Conservation (phyloP, 2,797 vertebrate species). For the Lithobates sylvaticus region DNA sequence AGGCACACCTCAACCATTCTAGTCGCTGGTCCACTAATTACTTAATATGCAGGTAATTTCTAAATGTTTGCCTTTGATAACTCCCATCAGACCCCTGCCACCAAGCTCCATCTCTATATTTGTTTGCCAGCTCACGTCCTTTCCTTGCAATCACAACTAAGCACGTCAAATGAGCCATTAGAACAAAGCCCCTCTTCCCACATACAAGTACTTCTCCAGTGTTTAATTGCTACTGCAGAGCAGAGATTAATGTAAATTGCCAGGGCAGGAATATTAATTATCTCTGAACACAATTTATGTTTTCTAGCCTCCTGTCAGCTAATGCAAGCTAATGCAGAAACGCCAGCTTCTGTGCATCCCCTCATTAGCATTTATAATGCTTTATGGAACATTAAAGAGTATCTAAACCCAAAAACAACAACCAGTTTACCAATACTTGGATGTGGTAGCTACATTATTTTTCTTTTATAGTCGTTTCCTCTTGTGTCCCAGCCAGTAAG, state of each 20-base stretch:
- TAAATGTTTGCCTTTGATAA: background rate
- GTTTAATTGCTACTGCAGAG: constrained; percentile 16
- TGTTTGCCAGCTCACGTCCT: constrained; percentile 1
- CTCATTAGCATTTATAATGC: background rate
- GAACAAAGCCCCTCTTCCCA: background rate
- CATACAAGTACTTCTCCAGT: constrained; percentile 22
- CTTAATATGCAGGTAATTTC: background rate
- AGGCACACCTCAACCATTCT: background rate
- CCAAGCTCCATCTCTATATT: background rate
- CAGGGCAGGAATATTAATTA: constrained; percentile 29
- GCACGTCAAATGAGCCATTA: constrained; percentile 33
- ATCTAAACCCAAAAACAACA: too few species aligned
- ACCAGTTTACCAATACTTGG: too few species aligned
- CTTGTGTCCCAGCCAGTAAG: too few species aligned
- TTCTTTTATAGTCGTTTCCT: too few species aligned
- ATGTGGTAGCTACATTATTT: too few species aligned
- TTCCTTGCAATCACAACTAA: constrained; percentile 7
- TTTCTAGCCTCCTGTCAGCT: constrained; percentile 19
- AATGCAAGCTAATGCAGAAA: constrained; percentile 10
- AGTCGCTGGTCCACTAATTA: background rate
- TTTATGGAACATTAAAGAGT: background rate
- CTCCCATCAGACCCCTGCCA: background rate
- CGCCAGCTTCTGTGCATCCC: background rate
- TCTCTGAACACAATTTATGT: constrained; percentile 30
- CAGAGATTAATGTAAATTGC: constrained; percentile 36